phyloP scores from a whole-genome alignment of 2,113 vertebrate species.

The Hylia prasina region DNA sequence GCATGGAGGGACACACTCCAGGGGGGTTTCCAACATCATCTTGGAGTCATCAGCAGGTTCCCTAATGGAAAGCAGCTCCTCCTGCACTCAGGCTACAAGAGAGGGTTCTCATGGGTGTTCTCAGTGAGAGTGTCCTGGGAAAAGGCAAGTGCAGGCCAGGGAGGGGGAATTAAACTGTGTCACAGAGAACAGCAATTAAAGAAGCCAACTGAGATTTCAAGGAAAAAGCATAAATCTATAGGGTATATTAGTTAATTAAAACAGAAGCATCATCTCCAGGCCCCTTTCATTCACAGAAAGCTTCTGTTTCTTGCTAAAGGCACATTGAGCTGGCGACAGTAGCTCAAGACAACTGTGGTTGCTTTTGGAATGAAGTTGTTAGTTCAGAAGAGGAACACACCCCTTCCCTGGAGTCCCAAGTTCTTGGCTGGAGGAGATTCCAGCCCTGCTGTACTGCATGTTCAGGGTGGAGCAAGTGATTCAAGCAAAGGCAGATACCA shows the following conservation, averaged over 20 bases:
- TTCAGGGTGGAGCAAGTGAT: slow-evolving; percentile 62
- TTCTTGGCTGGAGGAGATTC: slow-evolving; percentile 51
- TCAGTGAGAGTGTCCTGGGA: neutral
- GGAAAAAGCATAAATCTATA: slow-evolving; percentile 5
- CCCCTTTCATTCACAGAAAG: slow-evolving; percentile 14
- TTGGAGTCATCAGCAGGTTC: neutral
- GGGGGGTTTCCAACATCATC: neutral
- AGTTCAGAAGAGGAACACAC: slow-evolving; percentile 47
- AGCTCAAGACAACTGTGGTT: slow-evolving; percentile 37
- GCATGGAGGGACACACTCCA: neutral
- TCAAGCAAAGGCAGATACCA: slow-evolving; percentile 53
- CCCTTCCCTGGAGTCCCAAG: slow-evolving; percentile 60
- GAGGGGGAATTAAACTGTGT: neutral
- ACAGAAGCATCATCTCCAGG: slow-evolving; percentile 12
- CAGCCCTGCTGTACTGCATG: slow-evolving; percentile 30
- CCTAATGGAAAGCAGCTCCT: neutral
- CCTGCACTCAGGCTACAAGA: neutral
- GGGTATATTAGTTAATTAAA: slow-evolving; percentile 51
- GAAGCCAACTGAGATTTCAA: slow-evolving; percentile 21
- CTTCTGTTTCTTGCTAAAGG: slow-evolving; percentile 28
- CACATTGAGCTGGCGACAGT: slow-evolving; percentile 5
- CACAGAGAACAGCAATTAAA: slow-evolving; percentile 17
- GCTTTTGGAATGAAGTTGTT: slow-evolving; percentile 48
- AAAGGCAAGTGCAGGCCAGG: neutral
- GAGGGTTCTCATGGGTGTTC: neutral